These are phyloP conservation scores for Cabera pusaria DNA, from an alignment of 2,888 invertebrate species.

Conservation along the genomic window DNA sequence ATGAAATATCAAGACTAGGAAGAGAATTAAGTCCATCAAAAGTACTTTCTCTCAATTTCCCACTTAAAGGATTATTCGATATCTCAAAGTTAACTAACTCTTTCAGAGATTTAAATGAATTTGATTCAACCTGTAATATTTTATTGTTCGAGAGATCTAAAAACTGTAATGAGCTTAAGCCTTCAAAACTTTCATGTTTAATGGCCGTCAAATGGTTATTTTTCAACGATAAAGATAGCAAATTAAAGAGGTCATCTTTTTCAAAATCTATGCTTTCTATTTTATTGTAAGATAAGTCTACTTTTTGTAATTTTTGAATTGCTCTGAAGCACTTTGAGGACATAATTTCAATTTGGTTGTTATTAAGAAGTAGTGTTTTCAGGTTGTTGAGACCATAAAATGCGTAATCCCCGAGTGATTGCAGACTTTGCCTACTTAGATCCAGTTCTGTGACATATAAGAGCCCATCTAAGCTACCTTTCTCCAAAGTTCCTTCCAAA, in stretches of 20 bases:
- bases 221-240: conserved; percentile 42
- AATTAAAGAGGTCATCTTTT: conserved; percentile 45
- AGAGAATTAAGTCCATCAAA: conserved; percentile 54
- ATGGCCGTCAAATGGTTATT: conserved; percentile 52
- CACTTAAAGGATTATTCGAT: conserved; percentile 53
- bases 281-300: conserved; percentile 56
- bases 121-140: conserved; percentile 46
- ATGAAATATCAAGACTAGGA: conserved; percentile 57
- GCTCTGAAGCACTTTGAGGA: conserved; percentile 45
- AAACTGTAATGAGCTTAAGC: conserved; percentile 43
- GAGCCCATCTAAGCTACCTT: conserved; percentile 58
- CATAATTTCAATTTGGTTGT: conserved; percentile 49
- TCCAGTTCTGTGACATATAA: conserved; percentile 40
- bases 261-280: conserved; percentile 51
- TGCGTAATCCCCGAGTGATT: conserved; percentile 51
- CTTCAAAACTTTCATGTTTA: conserved; percentile 41
- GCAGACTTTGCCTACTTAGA: conserved; percentile 50
- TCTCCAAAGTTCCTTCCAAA: conserved; percentile 47
- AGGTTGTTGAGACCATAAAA: conserved; percentile 49
- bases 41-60: conserved; percentile 44
- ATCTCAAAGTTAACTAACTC: conserved; percentile 53
- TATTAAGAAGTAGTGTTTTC: conserved; percentile 44
- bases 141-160: conserved; percentile 61
- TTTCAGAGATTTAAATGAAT: conserved; percentile 46
- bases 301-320: conserved; percentile 28